phyloP scores from a whole-genome alignment of 2,797 vertebrate species.

The Falco concolor region DNA sequence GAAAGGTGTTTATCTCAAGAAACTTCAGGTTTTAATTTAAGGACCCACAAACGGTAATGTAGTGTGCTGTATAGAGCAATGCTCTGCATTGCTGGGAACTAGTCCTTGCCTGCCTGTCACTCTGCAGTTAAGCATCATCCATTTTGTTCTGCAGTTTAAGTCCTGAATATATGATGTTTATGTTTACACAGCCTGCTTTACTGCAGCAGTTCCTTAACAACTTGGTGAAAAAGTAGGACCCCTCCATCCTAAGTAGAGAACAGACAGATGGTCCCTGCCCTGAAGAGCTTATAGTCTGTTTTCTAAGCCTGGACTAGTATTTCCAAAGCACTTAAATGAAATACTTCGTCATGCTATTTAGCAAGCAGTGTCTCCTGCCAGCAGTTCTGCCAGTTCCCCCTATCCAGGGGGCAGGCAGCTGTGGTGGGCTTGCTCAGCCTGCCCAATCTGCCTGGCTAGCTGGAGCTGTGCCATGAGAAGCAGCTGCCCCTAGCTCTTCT shows the following conservation, averaged over 20 bases:
- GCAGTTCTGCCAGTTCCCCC: background rate
- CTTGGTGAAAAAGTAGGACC: background rate
- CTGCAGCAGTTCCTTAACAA: background rate
- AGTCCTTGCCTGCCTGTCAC: background rate
- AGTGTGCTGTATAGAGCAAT: background rate
- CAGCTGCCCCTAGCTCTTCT: slow-evolving; percentile 1
- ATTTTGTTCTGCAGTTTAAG: background rate
- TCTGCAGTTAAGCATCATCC: background rate
- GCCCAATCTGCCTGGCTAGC: background rate
- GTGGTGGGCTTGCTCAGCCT: background rate
- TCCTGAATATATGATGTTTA: background rate
- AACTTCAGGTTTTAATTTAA: background rate
- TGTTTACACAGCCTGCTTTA: background rate
- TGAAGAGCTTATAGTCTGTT: background rate
- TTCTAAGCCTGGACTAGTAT: background rate
- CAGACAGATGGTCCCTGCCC: slow-evolving; percentile 32
- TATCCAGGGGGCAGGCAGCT: slow-evolving; percentile 18
- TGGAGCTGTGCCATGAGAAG: background rate
- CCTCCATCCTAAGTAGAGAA: background rate
- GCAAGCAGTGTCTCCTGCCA: background rate
- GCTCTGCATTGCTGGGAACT: background rate
- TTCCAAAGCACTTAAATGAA: background rate
- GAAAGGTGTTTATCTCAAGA: background rate
- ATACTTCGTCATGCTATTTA: background rate
- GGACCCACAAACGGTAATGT: background rate